A percentile compares a stretch with the other conserved stretches of the same genome.
Evolutionary conservation across 2,888 invertebrate species (phyloP).

Genomic region (Sinohyriopsis cumingii): DNA sequence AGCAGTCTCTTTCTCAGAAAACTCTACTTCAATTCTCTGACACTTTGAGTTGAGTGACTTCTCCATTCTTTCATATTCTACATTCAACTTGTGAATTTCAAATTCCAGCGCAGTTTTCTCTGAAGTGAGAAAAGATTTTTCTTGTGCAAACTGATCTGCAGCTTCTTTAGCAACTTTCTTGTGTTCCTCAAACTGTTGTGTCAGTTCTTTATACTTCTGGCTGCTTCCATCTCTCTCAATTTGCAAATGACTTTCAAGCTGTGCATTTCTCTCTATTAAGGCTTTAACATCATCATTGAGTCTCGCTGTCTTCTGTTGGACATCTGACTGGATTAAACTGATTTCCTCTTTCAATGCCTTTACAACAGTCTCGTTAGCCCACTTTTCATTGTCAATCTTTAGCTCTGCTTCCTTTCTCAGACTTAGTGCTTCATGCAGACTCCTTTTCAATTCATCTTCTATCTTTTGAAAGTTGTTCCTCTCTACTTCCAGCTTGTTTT

Average conservation of each 20-base stretch:
- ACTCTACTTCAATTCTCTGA: slow-evolving; percentile 19
- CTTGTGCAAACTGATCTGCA: slow-evolving; percentile 20
- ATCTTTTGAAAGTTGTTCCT: slow-evolving; percentile 16
- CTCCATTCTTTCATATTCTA: slow-evolving; percentile 20
- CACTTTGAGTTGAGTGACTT: slow-evolving; percentile 19
- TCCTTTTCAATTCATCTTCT: slow-evolving; percentile 22
- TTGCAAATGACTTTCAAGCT: slow-evolving; percentile 25
- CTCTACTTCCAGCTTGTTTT: slow-evolving; percentile 9
- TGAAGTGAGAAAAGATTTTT: slow-evolving; percentile 12
- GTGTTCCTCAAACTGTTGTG: slow-evolving; percentile 15
- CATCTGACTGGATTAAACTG: slow-evolving; percentile 28
- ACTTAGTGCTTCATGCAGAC: slow-evolving; percentile 14
- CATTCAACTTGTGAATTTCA: slow-evolving; percentile 31
- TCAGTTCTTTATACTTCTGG: slow-evolving; percentile 18
- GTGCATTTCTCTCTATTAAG: slow-evolving; percentile 15
- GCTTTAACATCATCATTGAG: slow-evolving; percentile 25
- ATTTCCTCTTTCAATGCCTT: slow-evolving; percentile 31
- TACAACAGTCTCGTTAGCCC: slow-evolving; percentile 19
- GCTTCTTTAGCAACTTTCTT: slow-evolving; percentile 16
- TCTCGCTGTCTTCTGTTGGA: slow-evolving; percentile 25
- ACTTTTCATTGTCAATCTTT: slow-evolving; percentile 28
- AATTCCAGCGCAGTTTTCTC: slow-evolving; percentile 28
- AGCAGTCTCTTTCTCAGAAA: slow-evolving; percentile 16
- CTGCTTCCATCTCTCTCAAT: slow-evolving; percentile 18
- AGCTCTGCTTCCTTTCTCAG: slow-evolving; percentile 10